Conservation (phyloP, 2,113 vertebrate genomes). For the Polypterus bichir region DNA sequence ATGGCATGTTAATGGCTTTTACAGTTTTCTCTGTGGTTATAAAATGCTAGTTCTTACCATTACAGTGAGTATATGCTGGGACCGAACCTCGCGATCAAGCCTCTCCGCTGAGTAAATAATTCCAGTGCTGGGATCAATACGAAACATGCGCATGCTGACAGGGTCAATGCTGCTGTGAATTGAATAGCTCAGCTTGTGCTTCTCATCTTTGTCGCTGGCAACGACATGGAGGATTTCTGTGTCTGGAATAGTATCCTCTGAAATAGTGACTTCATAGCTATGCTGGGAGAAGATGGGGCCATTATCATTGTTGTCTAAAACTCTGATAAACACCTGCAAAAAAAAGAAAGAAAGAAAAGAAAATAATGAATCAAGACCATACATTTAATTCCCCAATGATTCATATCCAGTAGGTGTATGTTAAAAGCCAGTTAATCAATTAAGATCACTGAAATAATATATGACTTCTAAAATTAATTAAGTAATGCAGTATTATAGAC, state of each 20-base stretch:
- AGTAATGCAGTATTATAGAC: too few species aligned
- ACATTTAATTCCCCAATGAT: too few species aligned
- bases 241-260: constrained; percentile 76
- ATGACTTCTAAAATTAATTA: too few species aligned
- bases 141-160: constrained; percentile 75
- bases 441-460: too few species aligned
- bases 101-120: constrained; percentile 72
- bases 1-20: too few species aligned
- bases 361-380: neutral
- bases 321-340: constrained; percentile 73
- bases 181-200: constrained; percentile 73
- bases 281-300: constrained; percentile 81
- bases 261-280: constrained; percentile 74
- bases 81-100: constrained; percentile 80
- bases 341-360: constrained; percentile 11
- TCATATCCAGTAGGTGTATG: too few species aligned
- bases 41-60: constrained; percentile 57
- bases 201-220: constrained; percentile 84
- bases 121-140: constrained; percentile 68
- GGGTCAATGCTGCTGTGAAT: constrained; percentile 83
- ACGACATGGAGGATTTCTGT: constrained; percentile 82
- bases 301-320: constrained; percentile 92
- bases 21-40: too few species aligned
- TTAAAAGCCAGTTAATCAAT: too few species aligned
- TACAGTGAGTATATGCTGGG: constrained; percentile 82